Evolutionary conservation across 2,797 vertebrate genomes (phyloP), one percentile per base, ranked within the genome.

Genomic region (Girardinus metallicus): DNA sequence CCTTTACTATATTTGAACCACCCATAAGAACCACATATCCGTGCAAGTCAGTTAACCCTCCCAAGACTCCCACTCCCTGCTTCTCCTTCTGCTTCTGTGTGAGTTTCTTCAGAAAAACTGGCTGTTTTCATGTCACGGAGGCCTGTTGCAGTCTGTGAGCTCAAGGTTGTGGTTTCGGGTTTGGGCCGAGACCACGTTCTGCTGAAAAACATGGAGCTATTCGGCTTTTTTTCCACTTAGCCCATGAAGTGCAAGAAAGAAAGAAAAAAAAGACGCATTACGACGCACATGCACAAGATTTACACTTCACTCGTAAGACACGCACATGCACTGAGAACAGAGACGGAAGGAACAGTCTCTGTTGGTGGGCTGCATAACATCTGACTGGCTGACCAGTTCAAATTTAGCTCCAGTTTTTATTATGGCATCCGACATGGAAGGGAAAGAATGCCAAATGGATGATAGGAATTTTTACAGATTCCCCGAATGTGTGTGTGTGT

Each of bases 81-180:
- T 36, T 74, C 77, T 80, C 44, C 46, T 46, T 86, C 78, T 72
- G 47, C 84, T 85, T 80, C 86, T 81, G 86, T 85, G 75, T 91
- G 80, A 82, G 76, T 92, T 91, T 89, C 89, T 91, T 77, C 88
- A 88, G 86, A 85, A 88, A 93, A 92, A 87, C 75, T 16, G 88
- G 75, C 82, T 88, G 94, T 95, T 95, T 95, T 94, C 91, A 91
- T 92, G 93, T 94, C 88, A 92, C 49, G 89, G 91, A 94, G 90
- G 92, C 91, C 91, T 84, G 86, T 64, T 88, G 89, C 87, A 93
- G 93, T 89, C 88, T 94, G 87, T 88, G 94, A 93, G 94, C 94
- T 96, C 95, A 95, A 96, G 94, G 94, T 88, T 96, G 95, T 94
- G 95, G 95, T 96, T 94, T 92, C 72, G 90, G 93, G 89, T 95